These are phyloP conservation scores for Cairina moschata DNA, from an alignment of 2,113 vertebrate genomes.

Conservation along the genomic window DNA sequence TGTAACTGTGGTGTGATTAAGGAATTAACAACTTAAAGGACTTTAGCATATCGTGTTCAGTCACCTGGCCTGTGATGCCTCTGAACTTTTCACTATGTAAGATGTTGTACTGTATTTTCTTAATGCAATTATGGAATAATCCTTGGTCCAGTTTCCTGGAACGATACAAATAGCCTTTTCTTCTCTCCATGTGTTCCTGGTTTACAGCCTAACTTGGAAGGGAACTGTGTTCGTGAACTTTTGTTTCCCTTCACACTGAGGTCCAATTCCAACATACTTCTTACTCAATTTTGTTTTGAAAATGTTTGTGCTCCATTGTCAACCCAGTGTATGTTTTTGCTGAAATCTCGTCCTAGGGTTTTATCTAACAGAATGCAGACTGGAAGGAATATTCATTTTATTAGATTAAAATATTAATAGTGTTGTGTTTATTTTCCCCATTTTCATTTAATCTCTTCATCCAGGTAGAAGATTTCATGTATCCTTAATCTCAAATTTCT, in stretches of 20 bases:
- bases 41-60: neutral
- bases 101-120: slow-evolving; percentile 33
- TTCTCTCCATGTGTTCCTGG: slow-evolving; percentile 45
- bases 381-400: neutral
- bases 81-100: slow-evolving; percentile 12
- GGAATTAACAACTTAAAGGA: neutral
- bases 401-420: neutral
- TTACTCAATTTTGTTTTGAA: slow-evolving; percentile 26
- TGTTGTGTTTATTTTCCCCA: neutral
- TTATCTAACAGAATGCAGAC: neutral
- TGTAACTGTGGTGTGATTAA: neutral
- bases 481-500: neutral
- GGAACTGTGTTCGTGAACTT: slow-evolving; percentile 14
- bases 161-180: slow-evolving; percentile 28
- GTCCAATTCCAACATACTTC: neutral
- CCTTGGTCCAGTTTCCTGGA: slow-evolving; percentile 36
- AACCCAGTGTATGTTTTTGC: neutral
- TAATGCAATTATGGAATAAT: slow-evolving; percentile 10
- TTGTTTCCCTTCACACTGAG: neutral
- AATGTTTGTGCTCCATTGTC: neutral
- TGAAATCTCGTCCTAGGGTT: neutral
- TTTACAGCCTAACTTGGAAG: slow-evolving; percentile 49
- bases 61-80: neutral
- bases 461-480: neutral
- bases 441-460: neutral